Evolutionary conservation across 2,797 vertebrate species (phyloP).

Genomic region (Eleutherodactylus coqui): DNA sequence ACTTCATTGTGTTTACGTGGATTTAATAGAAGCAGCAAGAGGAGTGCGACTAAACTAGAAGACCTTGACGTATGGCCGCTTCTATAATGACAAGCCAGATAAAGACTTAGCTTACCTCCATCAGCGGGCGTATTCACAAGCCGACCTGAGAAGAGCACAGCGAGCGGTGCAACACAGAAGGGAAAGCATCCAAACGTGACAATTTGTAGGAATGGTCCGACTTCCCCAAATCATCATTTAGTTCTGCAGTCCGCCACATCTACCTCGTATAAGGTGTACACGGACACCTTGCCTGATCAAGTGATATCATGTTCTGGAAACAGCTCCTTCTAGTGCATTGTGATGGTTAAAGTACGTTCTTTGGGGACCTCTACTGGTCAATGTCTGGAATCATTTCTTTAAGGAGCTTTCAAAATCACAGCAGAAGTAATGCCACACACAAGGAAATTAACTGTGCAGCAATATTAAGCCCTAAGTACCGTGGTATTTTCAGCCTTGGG

Average conservation of each 20-base stretch:
- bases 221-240: neutral
- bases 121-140: neutral
- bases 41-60: neutral
- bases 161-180: no score
- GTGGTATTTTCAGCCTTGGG: no score
- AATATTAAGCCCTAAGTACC: no score
- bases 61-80: neutral
- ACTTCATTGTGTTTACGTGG: neutral
- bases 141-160: neutral
- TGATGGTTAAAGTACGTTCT: neutral
- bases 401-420: neutral
- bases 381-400: neutral
- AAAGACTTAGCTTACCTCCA: neutral
- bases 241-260: neutral
- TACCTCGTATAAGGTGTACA: neutral
- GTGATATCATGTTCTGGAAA: neutral
- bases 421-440: neutral
- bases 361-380: constrained; percentile 25
- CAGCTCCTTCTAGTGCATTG: neutral
- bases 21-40: no score
- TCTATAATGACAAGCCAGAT: neutral
- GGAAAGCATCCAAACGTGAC: neutral
- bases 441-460: no score
- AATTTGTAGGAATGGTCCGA: neutral
- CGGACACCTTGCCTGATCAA: neutral